phyloP scores from a whole-genome alignment of 2,888 invertebrate species.

The Itoplectis maculator region DNA sequence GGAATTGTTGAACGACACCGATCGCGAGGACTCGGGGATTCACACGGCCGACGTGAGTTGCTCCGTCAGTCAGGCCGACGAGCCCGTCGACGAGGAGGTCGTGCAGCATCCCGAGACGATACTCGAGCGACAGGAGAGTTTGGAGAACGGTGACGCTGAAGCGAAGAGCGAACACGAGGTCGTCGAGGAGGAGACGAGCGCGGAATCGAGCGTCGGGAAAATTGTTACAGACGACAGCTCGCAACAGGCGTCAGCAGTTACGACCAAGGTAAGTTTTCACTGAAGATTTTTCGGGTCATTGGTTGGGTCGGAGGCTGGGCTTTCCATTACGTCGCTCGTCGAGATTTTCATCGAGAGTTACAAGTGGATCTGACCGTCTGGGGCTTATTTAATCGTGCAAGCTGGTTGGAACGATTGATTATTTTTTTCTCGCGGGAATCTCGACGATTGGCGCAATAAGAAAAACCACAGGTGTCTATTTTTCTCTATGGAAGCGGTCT shows the following conservation, averaged over 20 bases:
- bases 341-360: too few relatives aligned
- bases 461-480: background rate
- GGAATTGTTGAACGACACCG: slow-evolving; percentile 89
- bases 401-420: too few relatives aligned
- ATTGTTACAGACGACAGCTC: slow-evolving; percentile 32
- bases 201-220: slow-evolving; percentile 38
- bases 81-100: slow-evolving; percentile 87
- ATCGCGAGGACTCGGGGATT: slow-evolving; percentile 92
- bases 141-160: slow-evolving; percentile 73
- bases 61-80: slow-evolving; percentile 90
- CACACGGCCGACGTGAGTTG: slow-evolving; percentile 93
- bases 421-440: too few relatives aligned
- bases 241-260: slow-evolving; percentile 76
- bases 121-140: slow-evolving; percentile 73
- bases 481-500: too few relatives aligned
- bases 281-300: background rate
- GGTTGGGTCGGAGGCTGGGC: background rate
- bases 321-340: background rate
- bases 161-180: slow-evolving; percentile 47
- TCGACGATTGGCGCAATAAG: too few relatives aligned
- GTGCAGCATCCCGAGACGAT: slow-evolving; percentile 72
- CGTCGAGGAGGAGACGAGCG: slow-evolving; percentile 58
- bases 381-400: too few relatives aligned
- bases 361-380: too few relatives aligned
- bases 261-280: slow-evolving; percentile 78